A percentile compares a stretch with the other conserved stretches of the same genome.
Conservation (phyloP, 2,113 vertebrate species). For the Phrynosoma blainvillii region DNA sequence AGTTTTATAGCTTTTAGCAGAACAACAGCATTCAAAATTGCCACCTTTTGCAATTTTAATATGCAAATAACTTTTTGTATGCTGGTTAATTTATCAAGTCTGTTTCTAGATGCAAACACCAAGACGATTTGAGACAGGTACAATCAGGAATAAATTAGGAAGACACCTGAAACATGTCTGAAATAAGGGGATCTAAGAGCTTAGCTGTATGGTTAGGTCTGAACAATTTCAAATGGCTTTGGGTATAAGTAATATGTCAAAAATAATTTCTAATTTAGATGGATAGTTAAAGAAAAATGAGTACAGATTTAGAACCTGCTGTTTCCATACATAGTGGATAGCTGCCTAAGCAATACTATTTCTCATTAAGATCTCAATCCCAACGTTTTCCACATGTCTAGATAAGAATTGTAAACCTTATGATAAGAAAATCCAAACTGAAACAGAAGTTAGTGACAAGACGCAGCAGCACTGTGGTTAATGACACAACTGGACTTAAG, state of each 20-base stretch:
- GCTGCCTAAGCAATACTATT: too few relatives aligned
- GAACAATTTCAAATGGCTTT: background rate
- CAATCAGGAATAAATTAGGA: background rate
- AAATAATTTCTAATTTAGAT: too few relatives aligned
- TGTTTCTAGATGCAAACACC: slow-evolving; percentile 9
- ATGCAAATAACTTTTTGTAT: background rate
- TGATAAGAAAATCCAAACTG: too few relatives aligned
- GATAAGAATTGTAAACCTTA: too few relatives aligned
- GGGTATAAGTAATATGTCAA: background rate
- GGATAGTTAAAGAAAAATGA: too few relatives aligned
- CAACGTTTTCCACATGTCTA: too few relatives aligned
- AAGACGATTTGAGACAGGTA: background rate
- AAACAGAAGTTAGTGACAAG: too few relatives aligned
- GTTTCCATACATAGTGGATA: too few relatives aligned
- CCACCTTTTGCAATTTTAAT: background rate
- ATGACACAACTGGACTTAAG: too few relatives aligned
- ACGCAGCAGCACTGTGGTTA: too few relatives aligned
- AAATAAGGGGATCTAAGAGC: background rate
- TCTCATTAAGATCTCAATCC: too few relatives aligned
- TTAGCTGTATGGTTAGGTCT: background rate
- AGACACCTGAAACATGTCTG: background rate
- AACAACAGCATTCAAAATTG: background rate
- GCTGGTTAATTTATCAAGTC: background rate
- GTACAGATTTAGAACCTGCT: too few relatives aligned
- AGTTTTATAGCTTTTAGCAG: background rate